Evolutionary conservation across 2,888 invertebrate genomes (phyloP).

Genomic region (Andrena bucephala): DNA sequence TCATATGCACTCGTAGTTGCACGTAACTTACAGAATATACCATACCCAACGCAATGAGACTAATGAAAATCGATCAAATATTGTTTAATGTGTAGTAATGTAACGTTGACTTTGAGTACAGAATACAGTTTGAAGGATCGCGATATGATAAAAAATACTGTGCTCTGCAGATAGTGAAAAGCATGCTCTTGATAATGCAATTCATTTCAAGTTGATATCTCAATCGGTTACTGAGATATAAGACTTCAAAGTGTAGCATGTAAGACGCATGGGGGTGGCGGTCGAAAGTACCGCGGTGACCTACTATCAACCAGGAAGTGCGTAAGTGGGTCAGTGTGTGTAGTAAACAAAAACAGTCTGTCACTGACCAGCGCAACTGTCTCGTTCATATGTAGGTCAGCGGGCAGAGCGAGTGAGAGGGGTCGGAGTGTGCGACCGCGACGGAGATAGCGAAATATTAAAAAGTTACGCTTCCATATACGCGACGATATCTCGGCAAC

Average conservation of each 20-base stretch:
- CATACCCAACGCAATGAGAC: neutral
- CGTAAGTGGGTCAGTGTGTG: slow-evolving; percentile 7
- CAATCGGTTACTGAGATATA: slow-evolving; percentile 7
- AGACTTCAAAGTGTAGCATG: neutral
- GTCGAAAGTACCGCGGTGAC: neutral
- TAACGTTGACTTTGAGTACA: neutral
- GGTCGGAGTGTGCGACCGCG: neutral
- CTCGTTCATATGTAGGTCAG: neutral
- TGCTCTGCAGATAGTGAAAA: neutral
- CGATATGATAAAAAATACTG: too few relatives aligned
- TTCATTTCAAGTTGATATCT: slow-evolving; percentile 8
- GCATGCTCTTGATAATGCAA: neutral
- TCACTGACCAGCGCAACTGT: slow-evolving; percentile 11
- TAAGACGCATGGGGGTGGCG: neutral
- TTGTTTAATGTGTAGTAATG: neutral
- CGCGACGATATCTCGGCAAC: slow-evolving; percentile 25
- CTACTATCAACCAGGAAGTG: neutral
- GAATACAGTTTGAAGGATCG: neutral
- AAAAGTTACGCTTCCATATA: slow-evolving; percentile 4
- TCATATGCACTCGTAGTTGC: too few relatives aligned
- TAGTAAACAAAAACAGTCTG: slow-evolving; percentile 10
- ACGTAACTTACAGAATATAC: neutral
- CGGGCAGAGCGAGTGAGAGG: neutral
- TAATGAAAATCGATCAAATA: neutral
- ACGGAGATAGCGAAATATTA: neutral